Evolutionary conservation across 2,888 invertebrate genomes (phyloP).

Genomic region (Acleris emargana): DNA sequence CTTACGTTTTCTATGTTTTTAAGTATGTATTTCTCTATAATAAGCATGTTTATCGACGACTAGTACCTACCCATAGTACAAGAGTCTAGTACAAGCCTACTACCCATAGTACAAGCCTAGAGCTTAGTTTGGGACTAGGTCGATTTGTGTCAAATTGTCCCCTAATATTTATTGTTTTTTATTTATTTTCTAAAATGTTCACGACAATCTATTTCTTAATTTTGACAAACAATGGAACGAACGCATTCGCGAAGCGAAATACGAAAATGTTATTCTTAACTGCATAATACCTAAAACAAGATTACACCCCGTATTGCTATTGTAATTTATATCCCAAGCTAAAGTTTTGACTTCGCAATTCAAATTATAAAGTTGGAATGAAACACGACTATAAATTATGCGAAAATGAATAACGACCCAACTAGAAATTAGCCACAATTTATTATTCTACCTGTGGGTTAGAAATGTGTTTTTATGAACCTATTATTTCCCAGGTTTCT

Average conservation of each 20-base stretch:
- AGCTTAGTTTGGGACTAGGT: no score
- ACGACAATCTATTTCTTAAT: no score
- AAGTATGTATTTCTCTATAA: no score
- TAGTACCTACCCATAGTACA: no score
- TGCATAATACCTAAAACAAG: not conserved
- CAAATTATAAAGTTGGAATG: constrained; percentile 23
- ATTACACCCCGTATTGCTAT: not conserved
- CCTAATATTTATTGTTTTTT: no score
- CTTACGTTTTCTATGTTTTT: no score
- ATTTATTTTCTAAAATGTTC: no score
- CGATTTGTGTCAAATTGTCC: no score
- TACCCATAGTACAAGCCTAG: no score
- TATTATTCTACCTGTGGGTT: constrained; percentile 13
- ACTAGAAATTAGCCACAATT: constrained; percentile 26
- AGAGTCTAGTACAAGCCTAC: no score
- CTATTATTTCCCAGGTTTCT: not conserved
- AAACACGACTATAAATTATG: constrained; percentile 22
- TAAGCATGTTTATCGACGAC: no score
- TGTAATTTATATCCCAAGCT: not conserved
- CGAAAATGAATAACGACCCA: constrained; percentile 9
- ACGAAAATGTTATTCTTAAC: not conserved
- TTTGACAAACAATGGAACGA: no score
- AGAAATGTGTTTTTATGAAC: constrained; percentile 12
- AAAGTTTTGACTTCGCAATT: constrained; percentile 17
- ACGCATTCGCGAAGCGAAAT: not conserved